A percentile compares a stretch with the other conserved stretches of the same genome.
phyloP scores from a whole-genome alignment of 2,113 vertebrate species.

The Cyphotilapia sp. region DNA sequence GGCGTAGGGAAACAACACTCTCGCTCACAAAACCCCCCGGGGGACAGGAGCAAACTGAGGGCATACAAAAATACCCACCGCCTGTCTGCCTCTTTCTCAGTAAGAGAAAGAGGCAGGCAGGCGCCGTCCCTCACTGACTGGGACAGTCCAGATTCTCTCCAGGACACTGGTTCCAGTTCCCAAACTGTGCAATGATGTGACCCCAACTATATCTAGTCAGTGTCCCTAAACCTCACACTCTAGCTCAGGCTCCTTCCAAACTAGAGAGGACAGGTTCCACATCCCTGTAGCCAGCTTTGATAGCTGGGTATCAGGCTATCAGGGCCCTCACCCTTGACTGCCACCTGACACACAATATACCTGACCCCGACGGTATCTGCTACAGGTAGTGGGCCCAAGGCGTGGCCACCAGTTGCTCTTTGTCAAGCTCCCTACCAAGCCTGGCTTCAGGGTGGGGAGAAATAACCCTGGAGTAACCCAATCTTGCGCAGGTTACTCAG shows the following conservation, averaged over 20 bases:
- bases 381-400: not conserved
- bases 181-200: not conserved
- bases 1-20: not conserved
- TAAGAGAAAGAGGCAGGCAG: not conserved
- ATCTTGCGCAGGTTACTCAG: accelerated
- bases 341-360: not conserved
- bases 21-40: accelerated
- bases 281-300: not conserved
- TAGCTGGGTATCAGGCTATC: not conserved
- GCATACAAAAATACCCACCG: not conserved
- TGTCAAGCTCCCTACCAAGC: not conserved
- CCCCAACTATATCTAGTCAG: not conserved
- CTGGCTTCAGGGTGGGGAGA: not conserved
- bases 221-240: not conserved
- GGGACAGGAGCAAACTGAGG: not conserved
- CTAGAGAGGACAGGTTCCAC: not conserved
- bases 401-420: not conserved
- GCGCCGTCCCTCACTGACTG: not conserved
- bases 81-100: not conserved
- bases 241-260: not conserved
- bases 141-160: not conserved
- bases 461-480: not conserved
- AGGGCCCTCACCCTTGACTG: not conserved
- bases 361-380: not conserved
- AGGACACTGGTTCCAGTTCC: not conserved